Evolutionary conservation across 2,888 invertebrate genomes (phyloP).

Genomic region (Himalopsyche kuldschensis): DNA sequence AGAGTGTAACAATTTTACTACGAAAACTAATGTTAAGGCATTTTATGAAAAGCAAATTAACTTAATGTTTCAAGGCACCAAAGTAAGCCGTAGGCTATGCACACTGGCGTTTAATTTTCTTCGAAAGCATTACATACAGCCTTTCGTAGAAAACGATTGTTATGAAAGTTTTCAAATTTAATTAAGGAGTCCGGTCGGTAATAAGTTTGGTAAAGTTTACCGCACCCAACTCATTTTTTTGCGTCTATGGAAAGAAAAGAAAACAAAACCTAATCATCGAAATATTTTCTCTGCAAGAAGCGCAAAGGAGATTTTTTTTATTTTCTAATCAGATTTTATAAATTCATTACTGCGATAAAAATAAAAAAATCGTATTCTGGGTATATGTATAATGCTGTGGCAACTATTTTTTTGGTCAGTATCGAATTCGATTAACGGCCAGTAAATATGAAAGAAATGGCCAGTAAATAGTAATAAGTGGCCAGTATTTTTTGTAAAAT

Average conservation of each 20-base stretch:
- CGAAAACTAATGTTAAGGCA: too few relatives aligned
- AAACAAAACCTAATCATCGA: background rate
- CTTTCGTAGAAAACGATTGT: background rate
- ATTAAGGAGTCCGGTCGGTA: background rate
- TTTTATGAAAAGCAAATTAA: background rate
- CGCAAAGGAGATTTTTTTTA: background rate
- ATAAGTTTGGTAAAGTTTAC: background rate
- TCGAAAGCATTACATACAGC: background rate
- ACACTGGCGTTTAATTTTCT: background rate
- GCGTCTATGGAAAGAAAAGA: background rate
- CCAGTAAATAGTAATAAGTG: too few relatives aligned
- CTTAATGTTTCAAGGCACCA: background rate
- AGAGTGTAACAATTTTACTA: too few relatives aligned
- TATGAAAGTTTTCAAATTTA: background rate
- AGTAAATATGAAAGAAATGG: too few relatives aligned
- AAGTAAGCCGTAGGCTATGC: background rate
- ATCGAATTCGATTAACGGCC: too few relatives aligned
- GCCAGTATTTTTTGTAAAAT: too few relatives aligned
- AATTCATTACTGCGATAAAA: too few relatives aligned
- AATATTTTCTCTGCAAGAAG: background rate
- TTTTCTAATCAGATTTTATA: too few relatives aligned
- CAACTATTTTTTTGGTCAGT: too few relatives aligned
- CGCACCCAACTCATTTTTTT: background rate
- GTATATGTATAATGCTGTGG: too few relatives aligned
- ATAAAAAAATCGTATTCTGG: too few relatives aligned